Evolutionary conservation across 2,888 invertebrate species (phyloP).

Genomic region (Drosophila incognita): DNA sequence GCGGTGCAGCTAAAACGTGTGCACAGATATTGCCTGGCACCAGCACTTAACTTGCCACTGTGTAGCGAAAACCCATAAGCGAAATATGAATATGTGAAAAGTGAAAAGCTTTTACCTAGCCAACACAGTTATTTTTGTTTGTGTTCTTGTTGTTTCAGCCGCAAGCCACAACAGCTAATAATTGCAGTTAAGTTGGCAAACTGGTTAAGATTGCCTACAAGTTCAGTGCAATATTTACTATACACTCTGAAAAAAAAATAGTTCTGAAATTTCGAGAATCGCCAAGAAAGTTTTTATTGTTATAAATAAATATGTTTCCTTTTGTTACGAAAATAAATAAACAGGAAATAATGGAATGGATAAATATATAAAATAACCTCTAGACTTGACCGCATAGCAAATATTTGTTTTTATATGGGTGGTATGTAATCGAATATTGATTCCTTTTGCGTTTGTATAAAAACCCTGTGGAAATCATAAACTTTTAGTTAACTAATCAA

Average conservation of each 20-base stretch:
- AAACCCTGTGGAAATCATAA: too few relatives aligned
- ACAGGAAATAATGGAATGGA: not conserved
- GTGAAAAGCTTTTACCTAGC: constrained; percentile 8
- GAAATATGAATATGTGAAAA: constrained; percentile 29
- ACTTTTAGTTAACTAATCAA: not conserved
- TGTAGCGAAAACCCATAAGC: constrained; percentile 9
- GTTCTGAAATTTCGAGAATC: not conserved
- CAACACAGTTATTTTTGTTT: not conserved
- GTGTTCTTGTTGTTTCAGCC: not conserved
- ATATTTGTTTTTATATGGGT: not conserved
- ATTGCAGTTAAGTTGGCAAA: not conserved
- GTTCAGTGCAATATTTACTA: not conserved
- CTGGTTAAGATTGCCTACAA: not conserved
- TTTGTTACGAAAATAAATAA: not conserved
- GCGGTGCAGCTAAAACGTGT: constrained; percentile 29
- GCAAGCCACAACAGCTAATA: not conserved
- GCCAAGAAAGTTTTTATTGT: too few relatives aligned
- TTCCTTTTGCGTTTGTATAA: too few relatives aligned
- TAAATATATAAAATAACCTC: not conserved
- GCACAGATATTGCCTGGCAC: constrained; percentile 19
- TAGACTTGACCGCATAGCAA: not conserved
- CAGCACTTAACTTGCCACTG: constrained; percentile 17
- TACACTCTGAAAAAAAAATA: not conserved
- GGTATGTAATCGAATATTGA: too few relatives aligned
- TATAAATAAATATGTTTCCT: too few relatives aligned